A percentile compares a stretch with the other conserved stretches of the same genome.
Conservation (phyloP, 2,797 vertebrate genomes). For the Thunnus albacares region DNA sequence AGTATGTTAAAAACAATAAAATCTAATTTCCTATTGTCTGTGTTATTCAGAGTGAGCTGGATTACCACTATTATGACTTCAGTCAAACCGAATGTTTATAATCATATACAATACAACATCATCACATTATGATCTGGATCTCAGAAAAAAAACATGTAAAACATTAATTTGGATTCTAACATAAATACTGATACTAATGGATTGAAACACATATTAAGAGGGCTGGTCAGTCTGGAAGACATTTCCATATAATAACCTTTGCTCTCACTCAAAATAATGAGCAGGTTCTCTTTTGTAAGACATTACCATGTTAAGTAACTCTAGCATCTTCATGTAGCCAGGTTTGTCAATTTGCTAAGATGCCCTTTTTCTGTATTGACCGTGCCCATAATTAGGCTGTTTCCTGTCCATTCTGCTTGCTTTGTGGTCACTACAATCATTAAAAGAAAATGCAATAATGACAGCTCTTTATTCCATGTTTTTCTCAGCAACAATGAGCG, state of each 20-base stretch:
- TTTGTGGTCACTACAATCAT: constrained; percentile 37
- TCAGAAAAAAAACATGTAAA: neutral
- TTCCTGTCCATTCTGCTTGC: constrained; percentile 18
- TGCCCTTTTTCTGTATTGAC: constrained; percentile 38
- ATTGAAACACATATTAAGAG: neutral
- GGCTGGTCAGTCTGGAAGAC: constrained; percentile 2
- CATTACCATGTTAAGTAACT: constrained; percentile 12
- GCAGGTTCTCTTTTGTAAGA: constrained; percentile 25
- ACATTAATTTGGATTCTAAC: neutral
- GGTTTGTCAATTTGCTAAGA: constrained; percentile 37
- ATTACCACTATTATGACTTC: neutral
- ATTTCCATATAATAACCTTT: constrained; percentile 31
- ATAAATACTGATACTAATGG: neutral
- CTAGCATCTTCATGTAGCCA: constrained; percentile 30
- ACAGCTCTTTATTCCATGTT: constrained; percentile 40
- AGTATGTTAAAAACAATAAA: neutral
- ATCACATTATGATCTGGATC: neutral
- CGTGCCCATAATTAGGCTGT: constrained; percentile 32
- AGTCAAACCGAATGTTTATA: neutral
- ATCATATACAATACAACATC: neutral
- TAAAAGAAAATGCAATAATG: constrained; percentile 25
- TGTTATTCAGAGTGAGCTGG: neutral
- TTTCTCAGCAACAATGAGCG: constrained; percentile 15
- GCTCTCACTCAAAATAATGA: constrained; percentile 35
- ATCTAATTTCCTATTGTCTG: neutral